phyloP scores from a whole-genome alignment of 2,888 invertebrate genomes.

The Aethes cnicana region DNA sequence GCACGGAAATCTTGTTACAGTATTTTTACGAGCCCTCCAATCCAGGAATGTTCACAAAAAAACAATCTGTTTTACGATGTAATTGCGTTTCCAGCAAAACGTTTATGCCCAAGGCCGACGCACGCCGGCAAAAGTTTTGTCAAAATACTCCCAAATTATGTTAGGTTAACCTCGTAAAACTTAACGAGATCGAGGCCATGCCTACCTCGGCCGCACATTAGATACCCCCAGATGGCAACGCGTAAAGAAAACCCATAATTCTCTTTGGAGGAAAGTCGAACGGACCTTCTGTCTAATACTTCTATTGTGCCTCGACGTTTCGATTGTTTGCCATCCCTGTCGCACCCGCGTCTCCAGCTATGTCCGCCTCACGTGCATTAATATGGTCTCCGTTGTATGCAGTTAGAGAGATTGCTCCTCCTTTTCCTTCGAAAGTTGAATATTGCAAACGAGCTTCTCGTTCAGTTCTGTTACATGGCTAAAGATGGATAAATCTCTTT shows the following conservation, averaged over 20 bases:
- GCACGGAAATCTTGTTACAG: too few species aligned
- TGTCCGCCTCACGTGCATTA: conserved; percentile 12
- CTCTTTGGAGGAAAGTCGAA: too few species aligned
- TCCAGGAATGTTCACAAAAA: not conserved
- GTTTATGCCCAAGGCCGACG: conserved; percentile 28
- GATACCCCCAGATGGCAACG: too few species aligned
- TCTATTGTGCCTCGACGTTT: too few species aligned
- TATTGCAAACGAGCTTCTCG: too few species aligned
- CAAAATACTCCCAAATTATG: conserved; percentile 32
- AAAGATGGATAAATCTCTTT: too few species aligned
- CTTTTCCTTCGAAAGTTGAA: conserved; percentile 16
- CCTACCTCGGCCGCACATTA: conserved; percentile 25
- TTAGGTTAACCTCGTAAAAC: conserved; percentile 31
- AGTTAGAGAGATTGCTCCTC: conserved; percentile 21
- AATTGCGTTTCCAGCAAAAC: conserved; percentile 24
- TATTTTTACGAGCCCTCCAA: too few species aligned
- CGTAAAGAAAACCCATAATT: too few species aligned
- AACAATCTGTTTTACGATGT: conserved; percentile 17
- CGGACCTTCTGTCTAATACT: too few species aligned
- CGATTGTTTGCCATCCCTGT: conserved; percentile 20
- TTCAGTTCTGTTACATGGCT: too few species aligned
- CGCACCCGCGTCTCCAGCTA: not conserved
- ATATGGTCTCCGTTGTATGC: conserved; percentile 24
- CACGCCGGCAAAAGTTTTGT: conserved; percentile 28
- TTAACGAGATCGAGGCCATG: conserved; percentile 30